Conservation (phyloP, 2,113 vertebrate genomes). For the human region DNA sequence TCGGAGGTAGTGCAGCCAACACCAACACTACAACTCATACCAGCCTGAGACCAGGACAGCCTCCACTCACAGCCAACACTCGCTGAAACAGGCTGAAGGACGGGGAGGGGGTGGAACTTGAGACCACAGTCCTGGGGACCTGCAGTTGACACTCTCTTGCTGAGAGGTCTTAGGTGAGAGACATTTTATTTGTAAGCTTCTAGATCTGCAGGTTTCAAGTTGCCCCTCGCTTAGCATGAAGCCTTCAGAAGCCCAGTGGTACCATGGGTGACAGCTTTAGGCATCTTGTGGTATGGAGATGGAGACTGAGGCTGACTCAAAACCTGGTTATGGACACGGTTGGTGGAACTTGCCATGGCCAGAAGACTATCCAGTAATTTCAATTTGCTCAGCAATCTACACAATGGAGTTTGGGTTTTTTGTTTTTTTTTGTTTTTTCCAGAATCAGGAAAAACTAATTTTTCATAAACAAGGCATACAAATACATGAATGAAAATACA, state of each 20-base stretch:
- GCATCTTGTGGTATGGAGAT: no score
- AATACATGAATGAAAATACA: neutral
- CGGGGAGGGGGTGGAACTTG: no score
- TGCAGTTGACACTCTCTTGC: neutral
- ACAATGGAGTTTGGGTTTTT: neutral
- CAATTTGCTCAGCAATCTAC: neutral
- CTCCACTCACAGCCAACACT: no score
- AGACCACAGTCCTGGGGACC: neutral
- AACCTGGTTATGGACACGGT: rapidly evolving
- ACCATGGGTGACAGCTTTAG: neutral
- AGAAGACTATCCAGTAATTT: neutral
- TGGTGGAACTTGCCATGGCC: neutral
- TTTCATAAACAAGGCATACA: neutral
- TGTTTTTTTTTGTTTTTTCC: no score
- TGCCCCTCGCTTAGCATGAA: neutral
- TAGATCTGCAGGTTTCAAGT: neutral
- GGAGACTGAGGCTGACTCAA: neutral
- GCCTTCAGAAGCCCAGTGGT: neutral
- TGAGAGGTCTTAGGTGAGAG: neutral
- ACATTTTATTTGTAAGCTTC: neutral
- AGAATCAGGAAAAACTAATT: neutral
- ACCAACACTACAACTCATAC: rapidly evolving
- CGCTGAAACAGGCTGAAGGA: neutral
- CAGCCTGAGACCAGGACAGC: neutral
- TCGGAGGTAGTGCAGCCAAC: rapidly evolving